These are phyloP conservation scores for Anaspis maculata DNA, from an alignment of 2,888 invertebrate species.

Conservation along the genomic window DNA sequence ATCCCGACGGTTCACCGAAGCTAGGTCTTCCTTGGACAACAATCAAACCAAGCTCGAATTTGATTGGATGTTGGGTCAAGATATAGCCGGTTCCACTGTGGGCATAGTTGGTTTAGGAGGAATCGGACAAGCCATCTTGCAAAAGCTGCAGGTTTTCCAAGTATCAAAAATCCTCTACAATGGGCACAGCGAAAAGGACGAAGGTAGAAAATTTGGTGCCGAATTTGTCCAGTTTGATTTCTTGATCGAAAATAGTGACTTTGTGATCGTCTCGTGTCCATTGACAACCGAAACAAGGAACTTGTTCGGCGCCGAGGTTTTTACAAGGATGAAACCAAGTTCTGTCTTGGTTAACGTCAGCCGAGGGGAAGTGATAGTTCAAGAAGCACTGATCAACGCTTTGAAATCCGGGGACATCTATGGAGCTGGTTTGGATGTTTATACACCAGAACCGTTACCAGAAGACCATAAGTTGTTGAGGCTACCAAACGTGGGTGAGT, in stretches of 20 bases:
- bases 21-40: conserved; percentile 49
- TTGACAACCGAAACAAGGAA: conserved; percentile 59
- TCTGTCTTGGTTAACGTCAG: conserved; percentile 70
- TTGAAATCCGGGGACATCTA: conserved; percentile 66
- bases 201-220: conserved; percentile 49
- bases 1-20: conserved; percentile 69
- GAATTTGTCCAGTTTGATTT: conserved; percentile 57
- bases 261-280: conserved; percentile 61
- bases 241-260: conserved; percentile 63
- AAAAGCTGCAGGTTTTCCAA: conserved; percentile 64
- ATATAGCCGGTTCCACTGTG: conserved; percentile 67
- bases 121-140: conserved; percentile 67
- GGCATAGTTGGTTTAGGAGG: conserved; percentile 76
- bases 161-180: conserved; percentile 49
- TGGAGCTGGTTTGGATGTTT: conserved; percentile 87
- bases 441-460: conserved; percentile 83
- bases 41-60: conserved; percentile 60
- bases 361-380: conserved; percentile 69
- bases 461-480: conserved; percentile 68
- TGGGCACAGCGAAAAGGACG: conserved; percentile 58
- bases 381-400: conserved; percentile 71
- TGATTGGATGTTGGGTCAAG: conserved; percentile 71
- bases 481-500: conserved; percentile 65
- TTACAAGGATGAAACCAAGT: conserved; percentile 66
- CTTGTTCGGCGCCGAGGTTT: conserved; percentile 58